Evolutionary conservation across 2,797 vertebrate genomes (phyloP).

Genomic region (Catostomus latipinnis): DNA sequence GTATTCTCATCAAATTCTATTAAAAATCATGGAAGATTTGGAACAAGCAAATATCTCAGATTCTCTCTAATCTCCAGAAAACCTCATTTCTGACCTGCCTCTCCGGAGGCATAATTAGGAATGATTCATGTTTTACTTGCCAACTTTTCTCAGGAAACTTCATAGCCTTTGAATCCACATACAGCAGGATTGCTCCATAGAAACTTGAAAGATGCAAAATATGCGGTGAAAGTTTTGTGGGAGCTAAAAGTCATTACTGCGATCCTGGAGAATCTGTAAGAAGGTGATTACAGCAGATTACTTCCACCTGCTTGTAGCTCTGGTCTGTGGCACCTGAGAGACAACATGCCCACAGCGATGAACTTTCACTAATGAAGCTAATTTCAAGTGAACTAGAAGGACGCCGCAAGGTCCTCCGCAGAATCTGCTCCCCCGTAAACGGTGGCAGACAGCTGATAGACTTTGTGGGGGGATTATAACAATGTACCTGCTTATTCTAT

Average conservation of each 20-base stretch:
- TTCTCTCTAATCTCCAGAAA: conserved; percentile 20
- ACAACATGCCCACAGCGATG: conserved; percentile 29
- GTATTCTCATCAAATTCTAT: conserved; percentile 32
- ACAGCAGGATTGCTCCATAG: conserved; percentile 7
- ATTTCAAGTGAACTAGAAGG: conserved; percentile 58
- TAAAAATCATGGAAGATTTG: conserved; percentile 35
- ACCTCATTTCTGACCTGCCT: conserved; percentile 44
- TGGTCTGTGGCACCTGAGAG: conserved; percentile 46
- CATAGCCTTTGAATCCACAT: conserved; percentile 28
- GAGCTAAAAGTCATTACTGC: conserved; percentile 34
- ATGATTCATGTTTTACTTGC: conserved; percentile 40
- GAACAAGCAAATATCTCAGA: conserved; percentile 13
- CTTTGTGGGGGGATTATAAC: background rate
- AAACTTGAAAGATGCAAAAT: conserved; percentile 32
- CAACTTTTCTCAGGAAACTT: conserved; percentile 42
- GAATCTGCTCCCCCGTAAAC: background rate
- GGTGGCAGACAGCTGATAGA: background rate
- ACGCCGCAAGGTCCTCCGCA: background rate
- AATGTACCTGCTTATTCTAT: conserved; percentile 16
- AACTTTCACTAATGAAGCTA: conserved; percentile 57
- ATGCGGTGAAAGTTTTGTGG: conserved; percentile 31
- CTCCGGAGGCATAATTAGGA: conserved; percentile 52
- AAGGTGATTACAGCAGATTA: conserved; percentile 64
- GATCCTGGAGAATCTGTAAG: conserved; percentile 22
- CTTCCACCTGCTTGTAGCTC: conserved; percentile 57